Percentiles rank a stretch among this genome's conserved stretches.
phyloP scores from a whole-genome alignment of 2,888 invertebrate species.

The Mystacides longicornis region DNA sequence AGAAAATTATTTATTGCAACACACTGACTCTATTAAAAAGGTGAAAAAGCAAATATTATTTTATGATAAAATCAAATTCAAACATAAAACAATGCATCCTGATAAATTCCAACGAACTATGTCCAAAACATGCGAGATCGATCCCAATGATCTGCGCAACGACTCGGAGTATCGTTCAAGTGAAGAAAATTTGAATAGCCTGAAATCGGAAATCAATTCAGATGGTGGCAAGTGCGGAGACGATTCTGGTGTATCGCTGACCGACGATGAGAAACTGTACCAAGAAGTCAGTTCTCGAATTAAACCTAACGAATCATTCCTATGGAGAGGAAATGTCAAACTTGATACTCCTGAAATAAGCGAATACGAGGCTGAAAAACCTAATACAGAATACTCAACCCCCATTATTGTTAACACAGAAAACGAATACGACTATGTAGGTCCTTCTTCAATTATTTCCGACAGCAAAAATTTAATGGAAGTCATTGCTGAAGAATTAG shows the following conservation, averaged over 20 bases:
- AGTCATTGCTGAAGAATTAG: slow-evolving; percentile 8
- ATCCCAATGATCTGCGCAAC: neutral
- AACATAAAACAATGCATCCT: slow-evolving; percentile 30
- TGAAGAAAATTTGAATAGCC: neutral
- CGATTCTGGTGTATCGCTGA: slow-evolving; percentile 3
- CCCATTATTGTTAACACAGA: neutral
- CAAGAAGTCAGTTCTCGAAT: slow-evolving; percentile 38
- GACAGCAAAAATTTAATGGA: slow-evolving; percentile 2
- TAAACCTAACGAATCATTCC: slow-evolving; percentile 58
- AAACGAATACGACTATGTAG: slow-evolving; percentile 18
- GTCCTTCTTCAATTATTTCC: slow-evolving; percentile 3
- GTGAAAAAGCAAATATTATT: neutral
- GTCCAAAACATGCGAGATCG: neutral
- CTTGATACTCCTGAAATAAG: slow-evolving; percentile 24
- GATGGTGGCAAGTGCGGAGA: neutral
- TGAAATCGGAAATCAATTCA: neutral
- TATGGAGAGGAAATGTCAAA: slow-evolving; percentile 49
- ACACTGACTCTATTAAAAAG: neutral
- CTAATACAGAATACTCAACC: too few relatives aligned
- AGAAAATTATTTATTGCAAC: neutral
- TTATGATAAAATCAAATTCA: slow-evolving; percentile 42
- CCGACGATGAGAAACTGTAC: slow-evolving; percentile 31
- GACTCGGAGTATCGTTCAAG: neutral
- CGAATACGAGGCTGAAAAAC: slow-evolving; percentile 13
- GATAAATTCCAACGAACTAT: slow-evolving; percentile 1